phyloP scores from a whole-genome alignment of 2,888 invertebrate species.

The Anthophora plumipes region DNA sequence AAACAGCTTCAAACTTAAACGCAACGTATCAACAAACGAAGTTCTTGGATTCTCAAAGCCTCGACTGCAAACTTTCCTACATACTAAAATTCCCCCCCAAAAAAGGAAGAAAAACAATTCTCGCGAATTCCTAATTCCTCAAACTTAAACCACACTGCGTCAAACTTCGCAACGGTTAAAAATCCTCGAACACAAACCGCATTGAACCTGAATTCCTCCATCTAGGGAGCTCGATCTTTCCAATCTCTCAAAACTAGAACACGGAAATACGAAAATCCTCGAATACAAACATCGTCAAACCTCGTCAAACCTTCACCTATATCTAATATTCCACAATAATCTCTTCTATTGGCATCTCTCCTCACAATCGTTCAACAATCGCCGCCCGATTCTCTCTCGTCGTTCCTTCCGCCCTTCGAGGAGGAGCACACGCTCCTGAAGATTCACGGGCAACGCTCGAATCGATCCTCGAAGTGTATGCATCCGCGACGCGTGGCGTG shows the following conservation, averaged over 20 bases:
- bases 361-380: not conserved
- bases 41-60: no score
- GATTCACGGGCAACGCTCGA: slow-evolving; percentile 52
- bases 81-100: no score
- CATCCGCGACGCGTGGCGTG: slow-evolving; percentile 48
- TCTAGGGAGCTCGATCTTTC: not conserved
- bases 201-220: no score
- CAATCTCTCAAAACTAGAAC: not conserved
- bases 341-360: not conserved
- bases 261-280: not conserved
- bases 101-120: no score
- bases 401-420: no score
- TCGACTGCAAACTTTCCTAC: no score
- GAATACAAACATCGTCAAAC: not conserved
- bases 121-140: no score
- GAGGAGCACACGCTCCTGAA: not conserved
- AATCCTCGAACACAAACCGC: no score
- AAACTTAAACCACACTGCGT: no score
- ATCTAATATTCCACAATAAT: not conserved
- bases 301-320: not conserved
- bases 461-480: slow-evolving; percentile 48
- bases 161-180: no score
- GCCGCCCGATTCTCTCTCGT: not conserved
- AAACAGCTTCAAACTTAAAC: no score
- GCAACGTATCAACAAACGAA: no score